Conservation (phyloP, 2,797 vertebrate species). For the Smutsia temminckii region DNA sequence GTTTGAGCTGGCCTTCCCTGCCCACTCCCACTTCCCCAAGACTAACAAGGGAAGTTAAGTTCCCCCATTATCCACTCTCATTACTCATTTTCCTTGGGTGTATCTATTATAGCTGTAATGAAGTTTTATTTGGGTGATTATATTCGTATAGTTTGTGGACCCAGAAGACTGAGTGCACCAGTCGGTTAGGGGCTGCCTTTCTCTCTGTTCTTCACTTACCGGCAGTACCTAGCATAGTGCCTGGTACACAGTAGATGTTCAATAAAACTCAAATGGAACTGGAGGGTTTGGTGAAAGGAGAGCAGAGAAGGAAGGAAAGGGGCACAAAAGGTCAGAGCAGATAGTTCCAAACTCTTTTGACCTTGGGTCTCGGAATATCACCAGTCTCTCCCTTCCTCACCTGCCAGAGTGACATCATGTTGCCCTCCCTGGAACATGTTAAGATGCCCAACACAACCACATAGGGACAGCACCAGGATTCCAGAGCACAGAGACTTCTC, state of each 20-base stretch:
- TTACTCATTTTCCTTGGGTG: slow-evolving; percentile 6
- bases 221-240: neutral
- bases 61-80: neutral
- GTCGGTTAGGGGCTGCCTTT: neutral
- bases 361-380: neutral
- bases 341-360: neutral
- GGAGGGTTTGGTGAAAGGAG: slow-evolving; percentile 15
- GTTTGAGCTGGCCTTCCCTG: neutral
- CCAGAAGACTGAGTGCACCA: neutral
- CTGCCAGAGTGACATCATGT: neutral
- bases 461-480: neutral
- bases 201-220: neutral
- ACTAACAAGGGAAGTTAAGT: neutral
- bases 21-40: neutral
- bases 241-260: neutral
- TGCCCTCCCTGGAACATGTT: neutral
- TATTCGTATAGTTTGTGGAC: neutral
- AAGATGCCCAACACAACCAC: neutral
- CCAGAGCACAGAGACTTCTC: neutral
- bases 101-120: neutral
- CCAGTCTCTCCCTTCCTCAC: neutral
- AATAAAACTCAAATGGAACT: neutral
- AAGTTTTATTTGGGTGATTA: slow-evolving; percentile 28
- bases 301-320: neutral
- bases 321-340: neutral